Base-by-base conservation (phyloP, 1,140 invertebrate species). In the Drosophila sproati region DNA sequence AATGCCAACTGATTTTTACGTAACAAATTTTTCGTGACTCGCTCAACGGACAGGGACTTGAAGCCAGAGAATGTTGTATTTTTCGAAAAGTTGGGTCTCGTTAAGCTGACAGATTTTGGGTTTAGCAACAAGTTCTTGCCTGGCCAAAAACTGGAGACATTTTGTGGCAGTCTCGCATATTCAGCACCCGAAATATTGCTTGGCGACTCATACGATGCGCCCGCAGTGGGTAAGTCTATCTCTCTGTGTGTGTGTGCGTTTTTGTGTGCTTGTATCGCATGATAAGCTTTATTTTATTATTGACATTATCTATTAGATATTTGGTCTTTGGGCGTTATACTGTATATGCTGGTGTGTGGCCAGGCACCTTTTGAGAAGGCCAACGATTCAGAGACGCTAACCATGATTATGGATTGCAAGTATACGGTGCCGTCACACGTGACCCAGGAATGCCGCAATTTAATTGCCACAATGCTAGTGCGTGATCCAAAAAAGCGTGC, bases 371-470 rank as follows among this genome's bases (percentile, higher is more conserved):
- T 99, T 93, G 98, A 99, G 94, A 98, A 99, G 94, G 98, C 98
- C 29, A 99, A 99, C 93, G 99, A 99, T 93, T 99, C 98, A 90
- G 99, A 99, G 94, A 99, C 99, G 0, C 93, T 99, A 10, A 99
- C 98, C 2, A 99, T 99, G 98, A 99, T 99, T 73, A 98, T 99
- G 97, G 99, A 99, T 92, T 99, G 98, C 94, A 99, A 99, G 95
- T 99, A 99, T 92, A 96, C 96, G 54, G 96, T 99, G 82, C 98
- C 98, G 61, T 91, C 94, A 32, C 96, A 98, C 93, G 95, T 99
- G 32, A 98, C 98, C n/a, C 93, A 94, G 28, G 95, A 95, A 64
- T 99, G 98, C 59, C 69, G 87, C 7, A 97, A 96, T 82, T 93
- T 99, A 62, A 99, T 99, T 86, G 95, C 95, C 6, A 94, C 95